Evolutionary conservation across 2,888 invertebrate species (phyloP), one percentile per base, ranked within the genome.

Genomic region (Crossocerus cetratus): DNA sequence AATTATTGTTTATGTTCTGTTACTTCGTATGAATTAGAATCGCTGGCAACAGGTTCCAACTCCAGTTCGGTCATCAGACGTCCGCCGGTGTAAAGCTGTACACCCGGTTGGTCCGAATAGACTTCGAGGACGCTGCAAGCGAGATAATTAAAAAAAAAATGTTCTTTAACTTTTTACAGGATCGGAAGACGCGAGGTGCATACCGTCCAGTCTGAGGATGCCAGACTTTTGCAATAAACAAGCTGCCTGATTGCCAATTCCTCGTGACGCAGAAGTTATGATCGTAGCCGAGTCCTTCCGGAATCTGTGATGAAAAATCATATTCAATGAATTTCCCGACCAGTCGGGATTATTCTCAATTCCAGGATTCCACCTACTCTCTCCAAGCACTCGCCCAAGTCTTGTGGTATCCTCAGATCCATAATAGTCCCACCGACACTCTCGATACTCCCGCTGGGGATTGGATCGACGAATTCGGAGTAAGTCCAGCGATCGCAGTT

Each of bases 101-200:
- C 92, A 1, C 97, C 97, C 0, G 97, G 97, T 88, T 97, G 96
- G 87, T 97, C 95, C 76, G 96, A 96, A 84, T 94, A 94, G 1
- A 97, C 92, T 89, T 97, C 96, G 60, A 98, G 86, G 67, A 93
- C 93, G 66, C 97, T 88, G 56, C 43, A 69, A 53, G 55, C 5
- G 18, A 65, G 21, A 58, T 65, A 53, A 16, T 49, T 53, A 61
- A 5, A 58, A 53, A 32, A 32, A 2, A 53, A 53, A 71, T n/a
- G 21, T 59, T 57, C 32, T 2, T n/a, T 44, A 55, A 44, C 4
- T 49, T 60, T 20, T 20, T 54, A 44, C 60, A 69, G 61, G 8
- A 60, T 23, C n/a, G 3, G n/a, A 55, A 42, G 13, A n/a, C n/a
- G n/a, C n/a, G n/a, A n/a, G n/a, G n/a, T n/a, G n/a, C n/a, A 16